Conservation (phyloP, 2,888 invertebrate species). For the Dendrolimus pini region DNA sequence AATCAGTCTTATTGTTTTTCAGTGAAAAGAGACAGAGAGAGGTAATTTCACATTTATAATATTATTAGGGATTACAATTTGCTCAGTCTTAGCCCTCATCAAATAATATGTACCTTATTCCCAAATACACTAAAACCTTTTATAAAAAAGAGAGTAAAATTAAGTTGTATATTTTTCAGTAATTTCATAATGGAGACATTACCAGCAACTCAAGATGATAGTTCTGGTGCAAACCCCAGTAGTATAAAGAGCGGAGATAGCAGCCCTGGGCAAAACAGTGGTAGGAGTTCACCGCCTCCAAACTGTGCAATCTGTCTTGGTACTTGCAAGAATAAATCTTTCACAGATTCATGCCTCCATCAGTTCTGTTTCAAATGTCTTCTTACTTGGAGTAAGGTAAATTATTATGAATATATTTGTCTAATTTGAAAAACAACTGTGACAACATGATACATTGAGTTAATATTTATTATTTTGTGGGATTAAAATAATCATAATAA, state of each 20-base stretch:
- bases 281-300: conserved; percentile 82
- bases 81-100: too few species aligned
- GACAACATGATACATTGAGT: background rate
- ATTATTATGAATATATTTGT: conserved; percentile 6
- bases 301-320: conserved; percentile 96
- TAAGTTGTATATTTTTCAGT: conserved; percentile 12
- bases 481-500: too few species aligned
- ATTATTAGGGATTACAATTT: too few species aligned
- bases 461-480: background rate
- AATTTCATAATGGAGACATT: conserved; percentile 45
- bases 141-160: background rate
- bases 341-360: conserved; percentile 94
- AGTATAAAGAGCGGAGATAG: conserved; percentile 68
- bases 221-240: conserved; percentile 56
- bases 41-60: too few species aligned
- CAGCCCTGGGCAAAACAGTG: conserved; percentile 53
- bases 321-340: conserved; percentile 90
- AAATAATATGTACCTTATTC: too few species aligned
- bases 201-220: conserved; percentile 42
- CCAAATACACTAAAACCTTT: too few species aligned
- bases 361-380: conserved; percentile 96
- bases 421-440: too few species aligned
- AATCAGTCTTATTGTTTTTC: too few species aligned
- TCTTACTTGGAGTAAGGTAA: conserved; percentile 93
- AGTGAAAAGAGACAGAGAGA: too few species aligned